A percentile compares a stretch with the other conserved stretches of the same genome.
Evolutionary conservation across 2,888 invertebrate genomes (phyloP).

Genomic region (Iphiclides podalirius): DNA sequence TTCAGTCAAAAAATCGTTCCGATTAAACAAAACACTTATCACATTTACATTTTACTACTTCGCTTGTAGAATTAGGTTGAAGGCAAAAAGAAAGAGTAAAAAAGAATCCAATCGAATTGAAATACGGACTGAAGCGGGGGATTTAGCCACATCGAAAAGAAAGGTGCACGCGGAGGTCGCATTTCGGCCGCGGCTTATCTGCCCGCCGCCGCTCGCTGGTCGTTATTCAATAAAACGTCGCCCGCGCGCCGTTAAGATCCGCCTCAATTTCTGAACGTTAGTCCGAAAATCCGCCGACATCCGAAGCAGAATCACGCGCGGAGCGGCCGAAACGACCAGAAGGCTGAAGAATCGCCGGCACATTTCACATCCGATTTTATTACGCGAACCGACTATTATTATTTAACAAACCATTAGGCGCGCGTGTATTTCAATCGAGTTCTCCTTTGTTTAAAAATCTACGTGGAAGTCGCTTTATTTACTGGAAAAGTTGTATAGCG

Average conservation of each 20-base stretch:
- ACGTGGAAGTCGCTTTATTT: neutral
- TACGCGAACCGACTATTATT: constrained; percentile 16
- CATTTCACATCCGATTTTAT: constrained; percentile 16
- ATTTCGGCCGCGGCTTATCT: constrained; percentile 53
- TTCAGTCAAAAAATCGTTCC: too few species aligned
- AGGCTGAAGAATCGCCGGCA: constrained; percentile 9
- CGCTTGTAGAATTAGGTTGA: neutral
- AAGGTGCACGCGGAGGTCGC: constrained; percentile 65
- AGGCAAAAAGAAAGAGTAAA: neutral
- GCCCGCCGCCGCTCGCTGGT: constrained; percentile 45
- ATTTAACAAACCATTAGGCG: constrained; percentile 20
- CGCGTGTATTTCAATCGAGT: constrained; percentile 5
- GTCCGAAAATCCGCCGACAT: constrained; percentile 30
- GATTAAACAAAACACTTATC: too few species aligned
- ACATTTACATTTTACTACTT: too few species aligned
- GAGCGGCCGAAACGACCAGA: constrained; percentile 26
- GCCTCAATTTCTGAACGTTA: constrained; percentile 30
- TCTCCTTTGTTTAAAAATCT: neutral
- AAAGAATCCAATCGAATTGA: constrained; percentile 6
- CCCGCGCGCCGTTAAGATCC: constrained; percentile 30
- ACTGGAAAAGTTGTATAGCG: neutral
- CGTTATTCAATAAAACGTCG: constrained; percentile 68
- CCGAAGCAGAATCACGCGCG: constrained; percentile 29
- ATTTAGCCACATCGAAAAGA: constrained; percentile 50
- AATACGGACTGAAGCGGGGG: constrained; percentile 11